Percentiles rank a stretch among this genome's conserved stretches.
Conservation (phyloP, 1,140 invertebrate genomes). For the Semibalanus balanoides region DNA sequence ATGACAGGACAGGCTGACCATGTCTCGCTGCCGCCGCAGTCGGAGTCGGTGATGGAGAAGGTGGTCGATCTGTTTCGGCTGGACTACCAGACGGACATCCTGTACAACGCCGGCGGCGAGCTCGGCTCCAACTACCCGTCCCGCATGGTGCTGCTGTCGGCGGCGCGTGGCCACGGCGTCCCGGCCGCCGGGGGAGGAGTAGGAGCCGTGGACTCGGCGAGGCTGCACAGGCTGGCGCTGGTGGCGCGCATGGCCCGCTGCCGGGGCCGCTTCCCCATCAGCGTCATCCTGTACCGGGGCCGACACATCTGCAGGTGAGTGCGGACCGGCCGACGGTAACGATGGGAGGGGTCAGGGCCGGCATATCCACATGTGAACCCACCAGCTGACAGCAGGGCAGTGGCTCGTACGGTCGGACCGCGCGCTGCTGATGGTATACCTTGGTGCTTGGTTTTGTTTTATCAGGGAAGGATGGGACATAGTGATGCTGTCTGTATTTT, state of each 20-base stretch:
- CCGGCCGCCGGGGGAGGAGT: neutral
- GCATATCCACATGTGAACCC: too few relatives aligned
- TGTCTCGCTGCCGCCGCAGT: neutral
- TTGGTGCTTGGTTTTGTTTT: too few relatives aligned
- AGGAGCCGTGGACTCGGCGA: constrained; percentile 10
- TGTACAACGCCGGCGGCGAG: constrained; percentile 45
- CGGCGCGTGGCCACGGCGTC: constrained; percentile 10
- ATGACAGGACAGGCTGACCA: too few relatives aligned
- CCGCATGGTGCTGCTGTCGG: constrained; percentile 43
- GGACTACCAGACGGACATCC: neutral
- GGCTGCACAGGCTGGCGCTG: constrained; percentile 41
- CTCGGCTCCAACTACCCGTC: constrained; percentile 59
- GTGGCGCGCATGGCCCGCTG: constrained; percentile 45
- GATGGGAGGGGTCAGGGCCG: too few relatives aligned
- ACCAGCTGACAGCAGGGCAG: too few relatives aligned
- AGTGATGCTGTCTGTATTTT: too few relatives aligned
- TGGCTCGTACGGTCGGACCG: too few relatives aligned
- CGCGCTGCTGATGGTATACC: too few relatives aligned
- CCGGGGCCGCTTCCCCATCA: constrained; percentile 57
- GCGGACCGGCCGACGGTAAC: constrained; percentile 8
- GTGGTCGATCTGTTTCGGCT: neutral
- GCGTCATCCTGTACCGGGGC: constrained; percentile 61
- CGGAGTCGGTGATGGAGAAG: neutral
- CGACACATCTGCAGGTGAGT: constrained; percentile 48
- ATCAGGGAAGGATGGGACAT: too few relatives aligned